Evolutionary conservation across 2,797 vertebrate species (phyloP), one percentile per base, ranked within the genome.

Genomic region (Cyclura pinguis): DNA sequence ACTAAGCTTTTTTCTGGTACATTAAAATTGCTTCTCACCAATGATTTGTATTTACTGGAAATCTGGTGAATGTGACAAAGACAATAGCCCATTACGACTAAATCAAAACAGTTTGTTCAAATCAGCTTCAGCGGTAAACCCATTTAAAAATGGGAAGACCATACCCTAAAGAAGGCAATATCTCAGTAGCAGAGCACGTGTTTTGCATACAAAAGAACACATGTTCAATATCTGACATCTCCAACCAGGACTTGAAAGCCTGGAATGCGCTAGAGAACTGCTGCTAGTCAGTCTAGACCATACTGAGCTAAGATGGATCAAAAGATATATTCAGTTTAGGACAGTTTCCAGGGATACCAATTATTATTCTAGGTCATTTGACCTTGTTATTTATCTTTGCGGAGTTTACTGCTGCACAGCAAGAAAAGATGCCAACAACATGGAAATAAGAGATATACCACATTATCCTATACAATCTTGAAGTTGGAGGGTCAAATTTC

Each of bases 391-490:
- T 59, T 64, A 47, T 5, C n/a, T 12, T 88, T 87, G 93, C 94
- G 93, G 88, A 80, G 57, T 76, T 62, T 80, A 92, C 86, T 82
- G 91, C 91, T 94, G 92, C 92, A 74, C 52, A 89, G 74, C 89
- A 93, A 1, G 18, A 93, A 77, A 89, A 91, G 42, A 6, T n/a
- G 18, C 62, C 80, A 62, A 73, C 85, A 69, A 80, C n/a, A 91
- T 62, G 12, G 73, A 57, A 4, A 16, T 16, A 87, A 80, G 57
- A 94, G 0, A 9, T 6, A 4, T 38, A 32, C 9, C 47, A 88
- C 91, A 86, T 38, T 92, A 90, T 73, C 69, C 7, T 22, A 88
- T 32, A 74, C 83, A 72, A 83, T 86, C 29, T 52, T 32, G 9
- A 67, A 74, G 42, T 76, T 4, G 77, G 69, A 27, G 42, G 7